Evolutionary conservation across 2,113 vertebrate species (phyloP), one percentile per base, ranked within the genome.

Genomic region (Engystomops pustulosus): DNA sequence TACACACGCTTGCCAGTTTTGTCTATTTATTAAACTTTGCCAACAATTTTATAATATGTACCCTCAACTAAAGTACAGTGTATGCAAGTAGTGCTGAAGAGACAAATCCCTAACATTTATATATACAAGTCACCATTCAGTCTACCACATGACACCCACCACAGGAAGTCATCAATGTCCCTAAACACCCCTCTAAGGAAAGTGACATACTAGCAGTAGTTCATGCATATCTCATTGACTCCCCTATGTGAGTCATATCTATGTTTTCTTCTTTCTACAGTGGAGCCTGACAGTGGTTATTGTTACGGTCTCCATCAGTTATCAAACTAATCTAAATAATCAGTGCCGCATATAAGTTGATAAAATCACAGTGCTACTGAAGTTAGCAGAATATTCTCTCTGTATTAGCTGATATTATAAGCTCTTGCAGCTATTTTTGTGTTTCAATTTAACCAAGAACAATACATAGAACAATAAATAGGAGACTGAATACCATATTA

Each of bases 61-160:
- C 83, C 60, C 67, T 62, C n/a, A 84, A 78, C 72, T 69, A 78
- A 84, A 77, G 60, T 78, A 84, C 74, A 84, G 83, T 78, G 83
- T 70, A 68, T 76, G 30, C 25, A 8, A 34, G 74, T 78, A 84
- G 83, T 70, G 62, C 41, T 78, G 53, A 78, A 84, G 83, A 84
- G 83, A 78, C 83, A 84, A 84, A 84, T 49, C 60, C 83, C 77
- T 65, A 72, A 71, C 25, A 7, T 10, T 18, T 71, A 30, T 25
- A 81, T 71, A 58, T 72, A 80, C 49, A 60, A 83, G 23, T 53
- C 15, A 32, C 32, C 23, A 60, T 58, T 62, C 36, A 32, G 51
- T 58, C 51, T 77, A 14, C 27, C 30, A 77, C 74, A 32, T 34
- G 32, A 55, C 51, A 49, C 30, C 14, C 27, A 4, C 18, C 36